Conservation (phyloP, 1,140 invertebrate species). For the Cheumatopsyche charites region DNA sequence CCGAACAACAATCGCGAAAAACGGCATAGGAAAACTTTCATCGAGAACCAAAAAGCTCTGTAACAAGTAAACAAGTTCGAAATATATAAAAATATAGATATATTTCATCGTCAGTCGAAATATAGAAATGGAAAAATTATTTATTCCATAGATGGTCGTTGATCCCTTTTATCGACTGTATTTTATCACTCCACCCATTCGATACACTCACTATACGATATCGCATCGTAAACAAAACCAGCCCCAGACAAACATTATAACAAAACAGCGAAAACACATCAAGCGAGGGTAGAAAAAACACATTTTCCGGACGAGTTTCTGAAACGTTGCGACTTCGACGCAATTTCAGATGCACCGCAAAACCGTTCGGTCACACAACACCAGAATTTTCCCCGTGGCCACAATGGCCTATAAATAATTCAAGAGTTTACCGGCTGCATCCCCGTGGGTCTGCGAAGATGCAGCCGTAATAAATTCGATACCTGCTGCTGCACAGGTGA, state of each 20-base stretch:
- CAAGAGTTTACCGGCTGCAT: conserved; percentile 28
- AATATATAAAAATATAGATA: too few species aligned
- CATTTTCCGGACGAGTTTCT: too few species aligned
- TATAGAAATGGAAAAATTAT: too few species aligned
- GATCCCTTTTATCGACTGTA: background rate
- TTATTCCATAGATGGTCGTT: too few species aligned
- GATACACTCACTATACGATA: background rate
- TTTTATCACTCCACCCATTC: background rate
- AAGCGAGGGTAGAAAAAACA: background rate
- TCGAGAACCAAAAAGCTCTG: too few species aligned
- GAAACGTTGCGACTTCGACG: background rate
- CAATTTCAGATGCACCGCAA: background rate
- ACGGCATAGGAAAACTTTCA: too few species aligned
- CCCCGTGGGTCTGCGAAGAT: conserved; percentile 18
- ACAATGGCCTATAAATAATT: conserved; percentile 26
- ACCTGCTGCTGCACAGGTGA: conserved; percentile 4
- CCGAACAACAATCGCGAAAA: too few species aligned
- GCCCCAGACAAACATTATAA: background rate
- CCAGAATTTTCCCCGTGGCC: background rate
- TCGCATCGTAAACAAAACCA: background rate
- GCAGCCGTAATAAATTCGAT: conserved; percentile 29
- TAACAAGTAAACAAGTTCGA: too few species aligned
- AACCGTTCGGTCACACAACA: too few species aligned
- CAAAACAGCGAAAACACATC: background rate
- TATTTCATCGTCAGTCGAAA: too few species aligned